These are phyloP conservation scores for Sminthurides aquaticus DNA, from an alignment of 2,888 invertebrate species.

Conservation along the genomic window DNA sequence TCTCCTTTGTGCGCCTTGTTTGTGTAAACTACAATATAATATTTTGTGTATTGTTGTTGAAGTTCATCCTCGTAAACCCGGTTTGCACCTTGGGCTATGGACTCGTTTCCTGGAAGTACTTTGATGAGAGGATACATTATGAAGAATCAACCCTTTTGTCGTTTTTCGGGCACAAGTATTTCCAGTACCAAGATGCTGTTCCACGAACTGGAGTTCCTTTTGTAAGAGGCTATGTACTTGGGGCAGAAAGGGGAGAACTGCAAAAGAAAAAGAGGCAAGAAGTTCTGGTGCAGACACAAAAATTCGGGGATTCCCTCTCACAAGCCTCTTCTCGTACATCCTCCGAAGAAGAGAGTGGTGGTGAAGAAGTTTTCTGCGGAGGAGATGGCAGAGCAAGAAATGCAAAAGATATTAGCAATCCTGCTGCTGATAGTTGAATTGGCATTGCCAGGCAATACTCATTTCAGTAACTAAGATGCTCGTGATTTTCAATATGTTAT, in stretches of 20 bases:
- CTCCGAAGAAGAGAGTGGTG: neutral
- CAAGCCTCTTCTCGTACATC: neutral
- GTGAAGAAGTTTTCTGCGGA: neutral
- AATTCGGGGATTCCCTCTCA: neutral
- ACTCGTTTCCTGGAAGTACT: constrained; percentile 83
- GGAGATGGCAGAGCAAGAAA: no score
- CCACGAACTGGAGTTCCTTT: constrained; percentile 75
- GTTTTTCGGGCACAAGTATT: constrained; percentile 86
- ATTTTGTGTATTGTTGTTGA: no score
- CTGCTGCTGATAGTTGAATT: no score
- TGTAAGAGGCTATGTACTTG: constrained; percentile 62
- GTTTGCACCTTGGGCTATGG: constrained; percentile 73
- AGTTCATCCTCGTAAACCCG: constrained; percentile 83
- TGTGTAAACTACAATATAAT: no score
- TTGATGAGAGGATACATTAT: constrained; percentile 71
- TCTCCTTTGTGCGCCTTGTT: no score
- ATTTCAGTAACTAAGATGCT: no score
- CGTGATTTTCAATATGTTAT: no score
- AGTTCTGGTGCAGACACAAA: neutral
- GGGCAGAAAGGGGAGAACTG: neutral
- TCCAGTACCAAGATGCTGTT: constrained; percentile 74
- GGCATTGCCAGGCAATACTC: no score
- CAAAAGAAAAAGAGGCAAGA: neutral
- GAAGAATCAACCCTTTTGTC: constrained; percentile 83
- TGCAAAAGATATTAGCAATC: no score